Conservation (phyloP, 2,797 vertebrate species). For the Danio albolineatus region DNA sequence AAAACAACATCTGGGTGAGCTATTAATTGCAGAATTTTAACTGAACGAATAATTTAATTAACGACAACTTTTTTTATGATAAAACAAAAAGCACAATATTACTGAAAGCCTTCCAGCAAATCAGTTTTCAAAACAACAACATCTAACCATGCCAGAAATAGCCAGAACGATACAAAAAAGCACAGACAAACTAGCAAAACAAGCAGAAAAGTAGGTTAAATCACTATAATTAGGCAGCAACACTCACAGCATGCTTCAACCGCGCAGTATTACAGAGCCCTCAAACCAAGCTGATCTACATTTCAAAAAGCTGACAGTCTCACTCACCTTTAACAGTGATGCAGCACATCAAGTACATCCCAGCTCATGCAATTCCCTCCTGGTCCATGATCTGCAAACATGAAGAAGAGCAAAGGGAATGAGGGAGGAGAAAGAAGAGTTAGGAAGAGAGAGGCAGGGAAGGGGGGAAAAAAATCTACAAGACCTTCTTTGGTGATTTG, state of each 20-base stretch:
- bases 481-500: background rate
- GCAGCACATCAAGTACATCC: slow-evolving; percentile 50
- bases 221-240: slow-evolving; percentile 33
- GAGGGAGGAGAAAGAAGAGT: background rate
- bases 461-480: background rate
- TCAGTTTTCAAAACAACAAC: background rate
- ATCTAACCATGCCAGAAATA: slow-evolving; percentile 12
- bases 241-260: background rate
- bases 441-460: background rate
- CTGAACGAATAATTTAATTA: background rate
- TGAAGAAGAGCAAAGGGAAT: background rate
- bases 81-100: slow-evolving; percentile 9
- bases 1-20: too few species aligned
- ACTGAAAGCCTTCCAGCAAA: slow-evolving; percentile 3
- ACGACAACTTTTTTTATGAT: background rate
- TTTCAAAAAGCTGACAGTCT: slow-evolving; percentile 1
- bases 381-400: slow-evolving; percentile 57
- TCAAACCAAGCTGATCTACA: background rate
- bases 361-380: slow-evolving; percentile 47
- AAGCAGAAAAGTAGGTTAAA: slow-evolving; percentile 27
- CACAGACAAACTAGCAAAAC: slow-evolving; percentile 30
- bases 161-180: slow-evolving; percentile 1
- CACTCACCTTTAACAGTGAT: slow-evolving; percentile 43
- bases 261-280: background rate
- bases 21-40: too few species aligned